Evolutionary conservation across 2,888 invertebrate genomes (phyloP).

Genomic region (Plebejus argus): DNA sequence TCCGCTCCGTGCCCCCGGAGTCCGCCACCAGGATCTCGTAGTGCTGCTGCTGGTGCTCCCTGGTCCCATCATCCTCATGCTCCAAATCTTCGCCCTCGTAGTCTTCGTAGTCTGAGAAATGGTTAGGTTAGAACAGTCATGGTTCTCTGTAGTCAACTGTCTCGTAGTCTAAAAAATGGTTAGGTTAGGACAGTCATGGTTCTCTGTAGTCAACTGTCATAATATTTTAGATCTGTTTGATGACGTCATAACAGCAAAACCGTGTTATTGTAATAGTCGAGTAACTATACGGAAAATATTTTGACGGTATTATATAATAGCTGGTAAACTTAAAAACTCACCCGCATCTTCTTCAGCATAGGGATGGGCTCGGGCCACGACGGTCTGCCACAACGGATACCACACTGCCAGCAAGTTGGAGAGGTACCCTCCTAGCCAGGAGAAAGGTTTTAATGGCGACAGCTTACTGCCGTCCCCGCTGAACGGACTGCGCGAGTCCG

Average conservation of each 20-base stretch:
- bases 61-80: slow-evolving; percentile 61
- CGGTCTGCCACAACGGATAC: slow-evolving; percentile 73
- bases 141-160: too few species aligned
- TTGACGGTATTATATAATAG: not conserved
- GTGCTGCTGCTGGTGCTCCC: slow-evolving; percentile 49
- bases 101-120: slow-evolving; percentile 65
- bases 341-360: slow-evolving; percentile 78
- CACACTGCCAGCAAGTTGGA: slow-evolving; percentile 73
- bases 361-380: slow-evolving; percentile 58
- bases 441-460: slow-evolving; percentile 75
- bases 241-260: too few species aligned
- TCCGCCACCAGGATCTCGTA: slow-evolving; percentile 75
- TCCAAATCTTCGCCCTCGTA: slow-evolving; percentile 68
- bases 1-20: slow-evolving; percentile 61
- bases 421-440: slow-evolving; percentile 79
- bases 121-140: not conserved
- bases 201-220: too few species aligned
- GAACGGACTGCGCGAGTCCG: slow-evolving; percentile 84
- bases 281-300: too few species aligned
- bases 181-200: too few species aligned
- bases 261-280: too few species aligned
- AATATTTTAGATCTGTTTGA: too few species aligned
- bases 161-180: too few species aligned
- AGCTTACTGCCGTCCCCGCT: slow-evolving; percentile 74
- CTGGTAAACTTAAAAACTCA: slow-evolving; percentile 45